Evolutionary conservation across 2,113 vertebrate genomes (phyloP).

Genomic region (Atrichornis clamosus): DNA sequence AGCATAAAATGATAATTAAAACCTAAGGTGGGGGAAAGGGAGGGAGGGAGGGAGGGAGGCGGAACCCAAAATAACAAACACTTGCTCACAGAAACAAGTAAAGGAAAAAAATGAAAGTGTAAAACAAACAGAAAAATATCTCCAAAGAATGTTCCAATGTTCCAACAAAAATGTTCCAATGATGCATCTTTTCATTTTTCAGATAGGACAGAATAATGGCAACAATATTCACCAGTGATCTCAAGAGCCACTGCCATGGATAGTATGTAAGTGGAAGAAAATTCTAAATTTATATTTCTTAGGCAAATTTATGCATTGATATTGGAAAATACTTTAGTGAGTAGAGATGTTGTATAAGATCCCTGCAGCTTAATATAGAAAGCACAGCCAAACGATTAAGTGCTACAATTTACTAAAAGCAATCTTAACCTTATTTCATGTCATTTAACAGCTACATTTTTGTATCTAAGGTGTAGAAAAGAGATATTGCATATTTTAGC

Average conservation of each 20-base stretch:
- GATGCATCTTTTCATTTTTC: background rate
- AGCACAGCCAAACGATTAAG: background rate
- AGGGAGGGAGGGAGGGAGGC: rapidly evolving
- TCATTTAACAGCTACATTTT: background rate
- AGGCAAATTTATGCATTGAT: background rate
- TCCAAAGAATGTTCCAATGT: background rate
- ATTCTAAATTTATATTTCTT: background rate
- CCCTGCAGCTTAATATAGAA: background rate
- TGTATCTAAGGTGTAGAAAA: background rate
- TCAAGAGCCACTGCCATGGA: background rate
- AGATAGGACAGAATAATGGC: background rate
- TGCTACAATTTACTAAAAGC: background rate
- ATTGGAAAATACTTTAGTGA: background rate
- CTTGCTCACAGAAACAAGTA: background rate
- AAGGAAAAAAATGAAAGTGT: background rate
- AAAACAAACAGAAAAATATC: background rate
- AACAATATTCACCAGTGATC: background rate
- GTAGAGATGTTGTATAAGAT: background rate
- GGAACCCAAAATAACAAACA: background rate
- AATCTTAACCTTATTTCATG: background rate
- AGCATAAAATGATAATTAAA: background rate
- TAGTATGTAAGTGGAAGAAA: background rate
- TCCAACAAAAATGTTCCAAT: background rate
- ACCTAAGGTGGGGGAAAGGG: background rate
- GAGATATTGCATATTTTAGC: background rate